Conservation (phyloP, 2,797 vertebrate species). For the Enteromius treurensis region DNA sequence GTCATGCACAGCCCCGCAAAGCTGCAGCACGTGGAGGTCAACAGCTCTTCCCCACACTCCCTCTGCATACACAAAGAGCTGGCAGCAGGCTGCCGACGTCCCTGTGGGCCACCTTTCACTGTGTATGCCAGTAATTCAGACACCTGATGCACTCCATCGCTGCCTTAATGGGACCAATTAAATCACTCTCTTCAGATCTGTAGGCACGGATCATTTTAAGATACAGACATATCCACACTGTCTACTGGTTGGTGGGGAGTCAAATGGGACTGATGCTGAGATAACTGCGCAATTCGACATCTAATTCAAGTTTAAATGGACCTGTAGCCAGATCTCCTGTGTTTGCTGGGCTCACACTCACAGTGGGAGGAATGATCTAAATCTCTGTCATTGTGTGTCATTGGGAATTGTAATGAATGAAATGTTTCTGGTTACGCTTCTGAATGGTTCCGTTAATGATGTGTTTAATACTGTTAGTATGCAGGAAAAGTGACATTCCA, state of each 20-base stretch:
- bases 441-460: slow-evolving; percentile 9
- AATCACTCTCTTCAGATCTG: slow-evolving; percentile 41
- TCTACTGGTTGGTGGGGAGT: slow-evolving; percentile 25
- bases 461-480: neutral
- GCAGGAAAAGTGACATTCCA: rapidly evolving
- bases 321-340: slow-evolving; percentile 21
- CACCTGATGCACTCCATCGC: slow-evolving; percentile 48
- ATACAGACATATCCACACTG: slow-evolving; percentile 27
- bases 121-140: slow-evolving; percentile 38
- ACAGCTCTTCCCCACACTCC: slow-evolving; percentile 12
- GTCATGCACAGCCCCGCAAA: slow-evolving; percentile 53
- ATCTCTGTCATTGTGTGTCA: neutral
- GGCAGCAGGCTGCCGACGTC: slow-evolving; percentile 20
- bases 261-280: slow-evolving; percentile 28
- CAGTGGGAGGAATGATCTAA: slow-evolving; percentile 25
- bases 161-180: slow-evolving; percentile 50
- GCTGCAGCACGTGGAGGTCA: slow-evolving; percentile 47
- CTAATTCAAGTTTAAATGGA: slow-evolving; percentile 46
- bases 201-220: slow-evolving; percentile 40
- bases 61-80: slow-evolving; percentile 38
- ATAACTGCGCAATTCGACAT: slow-evolving; percentile 22
- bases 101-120: slow-evolving; percentile 35
- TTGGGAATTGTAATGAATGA: neutral
- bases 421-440: neutral
- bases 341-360: neutral